Percentiles rank a stretch among this genome's conserved stretches.
phyloP scores from a whole-genome alignment of 2,113 vertebrate species.

The Myanophis thanlyinensis region DNA sequence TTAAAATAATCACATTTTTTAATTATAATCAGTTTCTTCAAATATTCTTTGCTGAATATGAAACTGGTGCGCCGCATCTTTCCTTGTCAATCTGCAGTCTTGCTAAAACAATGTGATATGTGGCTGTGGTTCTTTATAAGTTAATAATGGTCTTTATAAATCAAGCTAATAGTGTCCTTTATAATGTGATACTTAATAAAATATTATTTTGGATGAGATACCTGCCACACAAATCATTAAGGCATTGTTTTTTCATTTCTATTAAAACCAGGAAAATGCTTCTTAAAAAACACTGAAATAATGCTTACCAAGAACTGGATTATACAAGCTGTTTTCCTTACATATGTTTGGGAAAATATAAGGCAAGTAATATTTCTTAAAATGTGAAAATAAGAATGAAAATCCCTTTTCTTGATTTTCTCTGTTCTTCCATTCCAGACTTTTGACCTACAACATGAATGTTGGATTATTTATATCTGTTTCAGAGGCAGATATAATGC shows the following conservation, averaged over 20 bases:
- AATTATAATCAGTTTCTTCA: neutral
- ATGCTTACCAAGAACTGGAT: slow-evolving; percentile 89
- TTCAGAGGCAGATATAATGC: neutral
- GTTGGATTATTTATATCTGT: neutral
- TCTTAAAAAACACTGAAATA: slow-evolving; percentile 7
- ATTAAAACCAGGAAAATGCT: neutral
- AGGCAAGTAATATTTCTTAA: slow-evolving; percentile 98
- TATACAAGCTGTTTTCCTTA: slow-evolving; percentile 95
- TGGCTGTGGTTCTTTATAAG: neutral
- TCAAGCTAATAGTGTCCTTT: neutral
- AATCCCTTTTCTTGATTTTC: slow-evolving; percentile 99
- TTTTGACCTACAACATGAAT: slow-evolving; percentile 83
- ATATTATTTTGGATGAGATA: neutral
- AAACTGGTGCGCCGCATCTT: neutral
- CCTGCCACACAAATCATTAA: neutral
- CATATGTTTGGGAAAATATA: slow-evolving; percentile 98
- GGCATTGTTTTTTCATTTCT: neutral
- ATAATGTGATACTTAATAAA: neutral
- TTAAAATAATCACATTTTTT: neutral
- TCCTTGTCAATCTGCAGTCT: neutral
- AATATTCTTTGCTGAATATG: neutral
- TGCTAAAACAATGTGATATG: neutral
- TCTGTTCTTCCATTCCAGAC: slow-evolving; percentile 98
- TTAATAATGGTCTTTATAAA: neutral
- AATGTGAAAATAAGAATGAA: slow-evolving; percentile 96